Evolutionary conservation across 2,113 vertebrate genomes (phyloP), one percentile per base, ranked within the genome.

Genomic region (Semicossyphus pulcher): DNA sequence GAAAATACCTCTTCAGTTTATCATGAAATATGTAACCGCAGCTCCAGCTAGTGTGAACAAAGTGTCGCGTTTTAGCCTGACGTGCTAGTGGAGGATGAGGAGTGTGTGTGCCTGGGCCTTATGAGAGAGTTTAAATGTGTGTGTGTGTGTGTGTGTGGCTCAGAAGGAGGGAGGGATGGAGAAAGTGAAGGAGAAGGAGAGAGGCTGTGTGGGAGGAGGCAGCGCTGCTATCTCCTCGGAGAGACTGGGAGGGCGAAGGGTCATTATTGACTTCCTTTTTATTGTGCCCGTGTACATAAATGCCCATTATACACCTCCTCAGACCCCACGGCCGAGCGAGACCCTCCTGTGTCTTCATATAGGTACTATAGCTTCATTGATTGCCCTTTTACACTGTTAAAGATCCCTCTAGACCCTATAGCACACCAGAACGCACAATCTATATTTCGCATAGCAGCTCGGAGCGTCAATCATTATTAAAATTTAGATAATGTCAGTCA

Each of bases 191-290:
- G 68, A 83, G 70, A 79, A 67, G 23, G 70, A 80, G 48, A 69
- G 69, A 78, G 63, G 47, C 49, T 68, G 89, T 86, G 90, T 89
- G 86, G 92, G 90, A 91, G 89, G 92, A 90, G 86, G 86, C 76
- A 83, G 80, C 88, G 81, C 73, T 86, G 88, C 71, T 68, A 66
- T 78, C 82, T 92, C 85, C 88, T 92, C 75, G 71, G 81, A 89
- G 91, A 91, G 84, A 62, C 80, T 83, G 77, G 77, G 83, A 89
- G 92, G 89, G 89, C 58, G 68, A 88, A 87, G 87, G 92, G 90
- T 93, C 91, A 91, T 88, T 88, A 89, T 89, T 84, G 89, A 92
- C 91, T 52, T n/a, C 57, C 34, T 23, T 56, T 59, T 41, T n/a
- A 34, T 57, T 45, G 36, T 51, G 45, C 56, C 28, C 26, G 23